These are phyloP conservation scores for Epinephelus awoara DNA, from an alignment of 2,797 vertebrate species.

Conservation along the genomic window DNA sequence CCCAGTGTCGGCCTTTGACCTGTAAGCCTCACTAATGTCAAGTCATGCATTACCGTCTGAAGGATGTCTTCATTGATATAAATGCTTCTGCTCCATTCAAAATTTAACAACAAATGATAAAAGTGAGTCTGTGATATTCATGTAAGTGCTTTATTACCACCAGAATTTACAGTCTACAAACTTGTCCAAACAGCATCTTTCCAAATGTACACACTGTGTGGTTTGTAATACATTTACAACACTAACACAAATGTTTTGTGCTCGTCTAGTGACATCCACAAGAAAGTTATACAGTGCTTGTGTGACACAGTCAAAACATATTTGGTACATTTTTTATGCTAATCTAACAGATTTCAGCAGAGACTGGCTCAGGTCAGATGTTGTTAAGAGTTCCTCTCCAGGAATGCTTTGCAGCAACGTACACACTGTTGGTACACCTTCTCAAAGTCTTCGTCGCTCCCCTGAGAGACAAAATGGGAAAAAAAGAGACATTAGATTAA, in stretches of 20 bases:
- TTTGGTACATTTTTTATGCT: constrained; percentile 17
- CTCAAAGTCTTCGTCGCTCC: constrained; percentile 94
- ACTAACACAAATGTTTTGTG: constrained; percentile 24
- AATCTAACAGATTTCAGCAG: constrained; percentile 6
- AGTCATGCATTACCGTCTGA: constrained; percentile 22
- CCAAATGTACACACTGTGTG: constrained; percentile 34
- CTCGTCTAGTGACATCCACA: constrained; percentile 13
- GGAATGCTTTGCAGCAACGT: constrained; percentile 94
- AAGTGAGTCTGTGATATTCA: constrained; percentile 11
- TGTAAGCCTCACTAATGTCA: constrained; percentile 20
- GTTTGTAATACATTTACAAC: constrained; percentile 43
- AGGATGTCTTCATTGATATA: constrained; percentile 2
- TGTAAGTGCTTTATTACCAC: constrained; percentile 41
- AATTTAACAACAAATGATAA: constrained; percentile 2
- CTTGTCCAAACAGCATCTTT: background rate
- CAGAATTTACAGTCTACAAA: constrained; percentile 38
- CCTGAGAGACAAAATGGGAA: constrained; percentile 80
- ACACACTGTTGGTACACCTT: constrained; percentile 94
- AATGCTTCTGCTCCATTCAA: background rate
- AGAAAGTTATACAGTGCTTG: constrained; percentile 9
- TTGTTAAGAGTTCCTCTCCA: constrained; percentile 88
- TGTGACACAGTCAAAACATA: constrained; percentile 9
- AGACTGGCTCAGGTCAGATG: constrained; percentile 12
- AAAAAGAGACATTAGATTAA: background rate
- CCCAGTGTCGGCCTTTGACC: constrained; percentile 35